phyloP scores from a whole-genome alignment of 2,888 invertebrate genomes.

The Tholera decimalis region DNA sequence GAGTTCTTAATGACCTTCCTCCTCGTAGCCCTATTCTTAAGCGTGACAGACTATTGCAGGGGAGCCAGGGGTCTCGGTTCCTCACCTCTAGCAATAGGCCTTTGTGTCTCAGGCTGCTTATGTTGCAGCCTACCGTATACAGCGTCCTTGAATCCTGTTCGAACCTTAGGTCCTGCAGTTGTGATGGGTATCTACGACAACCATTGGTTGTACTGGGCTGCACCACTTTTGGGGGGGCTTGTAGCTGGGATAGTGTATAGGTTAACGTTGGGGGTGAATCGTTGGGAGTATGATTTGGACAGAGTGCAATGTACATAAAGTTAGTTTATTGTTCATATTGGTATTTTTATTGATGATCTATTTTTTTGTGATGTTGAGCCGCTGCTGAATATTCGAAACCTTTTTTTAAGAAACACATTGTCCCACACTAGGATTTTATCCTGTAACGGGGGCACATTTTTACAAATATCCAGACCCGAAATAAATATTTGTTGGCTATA shows the following conservation, averaged over 20 bases:
- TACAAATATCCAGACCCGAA: too few species aligned
- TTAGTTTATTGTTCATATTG: neutral
- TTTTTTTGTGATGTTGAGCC: too few species aligned
- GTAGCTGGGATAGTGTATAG: slow-evolving; percentile 66
- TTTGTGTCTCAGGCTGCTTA: slow-evolving; percentile 66
- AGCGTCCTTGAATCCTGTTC: slow-evolving; percentile 65
- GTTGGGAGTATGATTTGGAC: neutral
- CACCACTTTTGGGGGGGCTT: slow-evolving; percentile 64
- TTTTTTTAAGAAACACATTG: too few species aligned
- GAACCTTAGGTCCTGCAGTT: slow-evolving; percentile 66
- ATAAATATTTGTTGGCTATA: too few species aligned
- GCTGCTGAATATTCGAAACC: too few species aligned
- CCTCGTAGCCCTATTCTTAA: slow-evolving; percentile 64
- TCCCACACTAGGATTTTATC: too few species aligned
- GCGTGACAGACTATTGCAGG: slow-evolving; percentile 61
- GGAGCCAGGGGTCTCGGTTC: slow-evolving; percentile 69
- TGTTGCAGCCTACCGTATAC: slow-evolving; percentile 65
- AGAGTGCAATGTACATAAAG: neutral
- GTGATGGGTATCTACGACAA: slow-evolving; percentile 61
- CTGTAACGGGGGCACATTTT: too few species aligned
- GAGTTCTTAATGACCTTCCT: slow-evolving; percentile 69
- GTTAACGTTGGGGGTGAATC: slow-evolving; percentile 43
- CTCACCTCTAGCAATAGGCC: slow-evolving; percentile 66
- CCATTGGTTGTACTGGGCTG: slow-evolving; percentile 69
- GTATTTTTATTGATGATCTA: neutral